These are phyloP conservation scores for Caenorhabditis remanei DNA, from an alignment of 1,140 invertebrate species.

Conservation along the genomic window DNA sequence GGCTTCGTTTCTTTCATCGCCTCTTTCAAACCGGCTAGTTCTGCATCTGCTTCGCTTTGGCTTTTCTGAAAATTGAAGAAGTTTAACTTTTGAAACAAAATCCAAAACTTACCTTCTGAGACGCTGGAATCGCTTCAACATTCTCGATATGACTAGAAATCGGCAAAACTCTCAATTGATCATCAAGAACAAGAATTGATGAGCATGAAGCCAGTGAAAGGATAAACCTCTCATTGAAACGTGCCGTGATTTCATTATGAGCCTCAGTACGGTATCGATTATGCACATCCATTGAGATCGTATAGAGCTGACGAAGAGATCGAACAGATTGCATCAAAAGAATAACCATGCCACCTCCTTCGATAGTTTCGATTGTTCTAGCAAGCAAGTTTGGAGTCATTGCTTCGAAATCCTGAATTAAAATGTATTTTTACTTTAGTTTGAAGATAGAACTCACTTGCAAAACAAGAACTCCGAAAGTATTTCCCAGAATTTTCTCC, in stretches of 20 bases:
- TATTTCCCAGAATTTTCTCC: conserved; percentile 96
- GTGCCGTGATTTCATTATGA: conserved; percentile 89
- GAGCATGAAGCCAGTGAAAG: conserved; percentile 90
- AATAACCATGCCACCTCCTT: conserved; percentile 94
- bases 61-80: conserved; percentile 11
- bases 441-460: conserved; percentile 82
- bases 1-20: conserved; percentile 90
- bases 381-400: conserved; percentile 98
- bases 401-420: conserved; percentile 93
- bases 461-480: conserved; percentile 95
- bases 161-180: conserved; percentile 91
- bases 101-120: conserved; percentile 72
- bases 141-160: conserved; percentile 89
- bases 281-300: conserved; percentile 99
- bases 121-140: conserved; percentile 82
- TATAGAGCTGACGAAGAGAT: conserved; percentile 93
- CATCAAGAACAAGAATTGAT: conserved; percentile 92
- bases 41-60: conserved; percentile 76
- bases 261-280: conserved; percentile 93
- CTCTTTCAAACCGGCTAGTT: conserved; percentile 84
- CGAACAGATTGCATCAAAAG: conserved; percentile 86
- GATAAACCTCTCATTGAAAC: conserved; percentile 97
- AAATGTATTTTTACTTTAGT: conserved; percentile 41
- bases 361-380: conserved; percentile 96
- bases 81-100: not conserved